Percentiles rank a stretch among this genome's conserved stretches.
These are phyloP conservation scores for Ctenopoma multispine DNA, from an alignment of 2,797 vertebrate species.

Conservation along the genomic window DNA sequence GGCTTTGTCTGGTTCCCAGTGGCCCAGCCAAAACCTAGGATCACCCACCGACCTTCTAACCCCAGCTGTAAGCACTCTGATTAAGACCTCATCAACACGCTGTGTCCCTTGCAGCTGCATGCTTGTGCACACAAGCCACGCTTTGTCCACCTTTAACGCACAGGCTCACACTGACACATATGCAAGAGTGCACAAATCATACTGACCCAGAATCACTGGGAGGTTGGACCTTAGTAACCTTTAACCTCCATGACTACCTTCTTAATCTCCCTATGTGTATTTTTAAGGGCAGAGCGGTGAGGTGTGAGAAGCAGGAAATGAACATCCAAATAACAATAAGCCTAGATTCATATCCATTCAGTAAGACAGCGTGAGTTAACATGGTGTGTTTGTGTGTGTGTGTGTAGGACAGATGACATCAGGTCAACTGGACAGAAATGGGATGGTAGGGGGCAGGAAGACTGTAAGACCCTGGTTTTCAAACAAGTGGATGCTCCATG, in stretches of 20 bases:
- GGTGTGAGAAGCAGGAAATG: conserved; percentile 83
- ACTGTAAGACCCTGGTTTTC: conserved; percentile 54
- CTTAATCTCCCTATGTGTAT: conserved; percentile 69
- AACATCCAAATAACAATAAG: conserved; percentile 76
- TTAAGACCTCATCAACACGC: conserved; percentile 81
- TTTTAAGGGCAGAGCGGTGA: conserved; percentile 58
- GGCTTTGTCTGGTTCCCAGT: conserved; percentile 71
- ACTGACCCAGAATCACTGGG: conserved; percentile 59
- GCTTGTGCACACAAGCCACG: conserved; percentile 53
- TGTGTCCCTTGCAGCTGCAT: conserved; percentile 68
- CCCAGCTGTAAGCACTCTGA: conserved; percentile 79
- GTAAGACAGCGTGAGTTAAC: conserved; percentile 60
- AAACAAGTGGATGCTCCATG: conserved; percentile 52
- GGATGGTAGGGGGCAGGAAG: conserved; percentile 69
- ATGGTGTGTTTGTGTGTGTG: conserved; percentile 31
- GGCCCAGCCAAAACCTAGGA: conserved; percentile 75
- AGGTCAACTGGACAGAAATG: conserved; percentile 45
- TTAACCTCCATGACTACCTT: conserved; percentile 58
- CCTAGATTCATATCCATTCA: conserved; percentile 74
- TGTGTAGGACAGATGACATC: conserved; percentile 37
- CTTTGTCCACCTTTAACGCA: conserved; percentile 68
- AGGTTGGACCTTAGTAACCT: conserved; percentile 64
- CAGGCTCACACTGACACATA: conserved; percentile 34
- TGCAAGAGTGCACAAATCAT: conserved; percentile 31
- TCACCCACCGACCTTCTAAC: conserved; percentile 75